A percentile compares a stretch with the other conserved stretches of the same genome.
Evolutionary conservation across 1,140 invertebrate species (phyloP).

Genomic region (Microplitis demolitor): DNA sequence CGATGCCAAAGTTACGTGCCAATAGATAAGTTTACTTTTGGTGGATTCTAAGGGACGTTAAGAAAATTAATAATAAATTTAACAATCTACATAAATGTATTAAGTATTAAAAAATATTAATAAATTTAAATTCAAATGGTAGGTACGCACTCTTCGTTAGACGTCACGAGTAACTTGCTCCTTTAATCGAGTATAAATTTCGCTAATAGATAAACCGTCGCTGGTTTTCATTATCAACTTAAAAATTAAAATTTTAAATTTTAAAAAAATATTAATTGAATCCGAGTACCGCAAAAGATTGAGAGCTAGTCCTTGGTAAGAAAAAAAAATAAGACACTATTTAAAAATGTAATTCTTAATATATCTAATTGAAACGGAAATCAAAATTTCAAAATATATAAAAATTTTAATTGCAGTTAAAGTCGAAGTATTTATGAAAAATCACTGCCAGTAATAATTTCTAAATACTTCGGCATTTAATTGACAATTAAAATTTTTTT

Average conservation of each 20-base stretch:
- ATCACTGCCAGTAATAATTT: slow-evolving; percentile 57
- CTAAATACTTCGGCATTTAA: slow-evolving; percentile 57
- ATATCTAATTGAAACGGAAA: slow-evolving; percentile 41
- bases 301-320: neutral
- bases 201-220: neutral
- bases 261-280: neutral
- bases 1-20: slow-evolving; percentile 44
- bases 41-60: slow-evolving; percentile 34
- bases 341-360: neutral
- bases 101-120: too few relatives aligned
- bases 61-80: slow-evolving; percentile 15
- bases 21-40: slow-evolving; percentile 45
- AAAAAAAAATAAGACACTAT: neutral
- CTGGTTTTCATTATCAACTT: too few relatives aligned
- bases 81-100: neutral
- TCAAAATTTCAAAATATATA: slow-evolving; percentile 42
- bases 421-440: slow-evolving; percentile 56
- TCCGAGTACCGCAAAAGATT: neutral
- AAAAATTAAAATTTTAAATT: neutral
- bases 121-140: neutral
- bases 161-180: slow-evolving; percentile 19
- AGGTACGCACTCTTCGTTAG: slow-evolving; percentile 17
- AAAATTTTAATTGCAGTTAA: slow-evolving; percentile 41
- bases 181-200: slow-evolving; percentile 10
- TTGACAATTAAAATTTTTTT: slow-evolving; percentile 40